These are phyloP conservation scores for Dolomedes plantarius DNA, from an alignment of 2,888 invertebrate species.

Conservation along the genomic window DNA sequence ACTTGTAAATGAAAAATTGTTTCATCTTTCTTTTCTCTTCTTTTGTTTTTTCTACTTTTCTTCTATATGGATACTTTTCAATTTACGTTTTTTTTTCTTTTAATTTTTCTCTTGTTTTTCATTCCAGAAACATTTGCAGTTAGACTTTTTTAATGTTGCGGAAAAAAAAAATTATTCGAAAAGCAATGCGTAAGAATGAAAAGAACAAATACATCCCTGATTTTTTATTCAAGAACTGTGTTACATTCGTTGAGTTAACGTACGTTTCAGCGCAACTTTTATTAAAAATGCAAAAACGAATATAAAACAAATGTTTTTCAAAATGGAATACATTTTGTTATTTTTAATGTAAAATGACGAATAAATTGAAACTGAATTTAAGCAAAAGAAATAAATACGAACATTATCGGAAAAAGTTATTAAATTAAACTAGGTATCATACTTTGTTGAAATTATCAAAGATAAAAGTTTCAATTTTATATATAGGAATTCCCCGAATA, in stretches of 20 bases:
- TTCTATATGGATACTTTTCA: slow-evolving; percentile 48
- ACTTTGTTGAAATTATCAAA: no score
- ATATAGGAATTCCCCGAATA: no score
- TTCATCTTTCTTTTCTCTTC: slow-evolving; percentile 21
- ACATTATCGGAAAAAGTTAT: no score
- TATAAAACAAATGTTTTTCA: not conserved
- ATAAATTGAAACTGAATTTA: not conserved
- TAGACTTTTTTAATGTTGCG: not conserved
- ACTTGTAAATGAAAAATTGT: slow-evolving; percentile 52
- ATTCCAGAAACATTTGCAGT: slow-evolving; percentile 1
- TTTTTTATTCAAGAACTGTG: not conserved
- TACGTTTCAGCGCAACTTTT: slow-evolving; percentile 40
- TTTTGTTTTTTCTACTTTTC: not conserved
- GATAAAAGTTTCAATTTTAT: no score
- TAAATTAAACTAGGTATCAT: no score
- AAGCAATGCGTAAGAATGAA: not conserved
- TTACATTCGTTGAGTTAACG: slow-evolving; percentile 15
- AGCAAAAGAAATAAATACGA: no score
- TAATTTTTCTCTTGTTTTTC: slow-evolving; percentile 11
- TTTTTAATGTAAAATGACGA: not conserved
- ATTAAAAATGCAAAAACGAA: slow-evolving; percentile 20
- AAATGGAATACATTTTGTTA: not conserved
- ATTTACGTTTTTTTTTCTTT: slow-evolving; percentile 38
- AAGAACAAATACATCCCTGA: not conserved
- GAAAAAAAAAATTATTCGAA: slow-evolving; percentile 1